Evolutionary conservation across 2,888 invertebrate genomes (phyloP).

Genomic region (Tinea trinotella): DNA sequence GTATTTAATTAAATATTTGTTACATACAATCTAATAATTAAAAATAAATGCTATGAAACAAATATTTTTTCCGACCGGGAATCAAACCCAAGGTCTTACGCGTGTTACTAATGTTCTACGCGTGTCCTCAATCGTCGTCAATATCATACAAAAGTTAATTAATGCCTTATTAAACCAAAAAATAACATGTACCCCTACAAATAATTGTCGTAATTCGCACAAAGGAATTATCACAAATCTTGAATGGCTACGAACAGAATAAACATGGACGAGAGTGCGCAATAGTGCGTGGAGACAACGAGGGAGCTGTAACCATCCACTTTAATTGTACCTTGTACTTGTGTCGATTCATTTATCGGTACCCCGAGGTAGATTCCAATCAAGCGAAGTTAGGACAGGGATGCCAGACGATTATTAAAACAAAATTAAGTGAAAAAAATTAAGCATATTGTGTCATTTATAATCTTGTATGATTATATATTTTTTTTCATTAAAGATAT

Average conservation of each 20-base stretch:
- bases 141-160: background rate
- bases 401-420: slow-evolving; percentile 29
- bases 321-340: slow-evolving; percentile 17
- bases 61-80: no score
- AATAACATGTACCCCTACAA: background rate
- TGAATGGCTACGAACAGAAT: slow-evolving; percentile 24
- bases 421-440: no score
- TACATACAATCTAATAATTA: no score
- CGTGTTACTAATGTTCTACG: no score
- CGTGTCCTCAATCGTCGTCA: no score
- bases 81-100: no score
- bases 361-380: slow-evolving; percentile 56
- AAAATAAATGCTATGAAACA: no score
- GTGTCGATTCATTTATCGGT: slow-evolving; percentile 43
- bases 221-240: slow-evolving; percentile 38
- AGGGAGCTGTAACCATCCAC: slow-evolving; percentile 17
- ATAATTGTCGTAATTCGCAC: slow-evolving; percentile 29
- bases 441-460: no score
- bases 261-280: slow-evolving; percentile 23
- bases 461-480: no score
- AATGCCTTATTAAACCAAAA: background rate
- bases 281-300: slow-evolving; percentile 10
- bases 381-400: slow-evolving; percentile 48
- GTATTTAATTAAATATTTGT: no score
- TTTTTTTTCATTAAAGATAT: no score